Base-by-base conservation (phyloP, 2,888 invertebrate species). In the Ctena decussata region DNA sequence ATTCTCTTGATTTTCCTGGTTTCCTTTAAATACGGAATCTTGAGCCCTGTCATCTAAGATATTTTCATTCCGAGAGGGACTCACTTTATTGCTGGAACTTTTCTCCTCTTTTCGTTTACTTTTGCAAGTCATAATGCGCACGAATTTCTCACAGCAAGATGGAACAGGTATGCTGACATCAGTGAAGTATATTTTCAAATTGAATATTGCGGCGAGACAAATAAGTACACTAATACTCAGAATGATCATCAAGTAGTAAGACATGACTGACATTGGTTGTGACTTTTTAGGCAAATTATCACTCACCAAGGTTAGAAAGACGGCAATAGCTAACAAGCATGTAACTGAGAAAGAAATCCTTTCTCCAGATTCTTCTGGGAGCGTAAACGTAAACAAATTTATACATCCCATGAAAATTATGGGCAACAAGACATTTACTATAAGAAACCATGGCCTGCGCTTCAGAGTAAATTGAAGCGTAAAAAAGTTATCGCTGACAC, bases 251-350 rank as follows among this genome's bases (percentile, higher is more conserved):
- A 70, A 35, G 27, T n/a, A 70, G 12, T 70, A 70, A 39, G 18
- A 37, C 8, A 70, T 70, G 37, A 70, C 32, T 0, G 70, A 1
- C 37, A 37, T 37, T 6, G 70, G 70, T 21, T 70, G 35, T 70
- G 70, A 70, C 39, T 30, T 70, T 39, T 70, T 70, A 32, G 37
- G 37, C 70, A 70, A 70, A 70, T 37, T 70, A 24, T 35, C 35
- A 21, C 37, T 39, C 15, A n/a, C n/a, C n/a, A n/a, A n/a, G n/a
- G n/a, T n/a, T n/a, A n/a, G n/a, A n/a, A n/a, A n/a, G n/a, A n/a
- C n/a, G 6, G 53, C 53, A 35, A 70, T 70, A 11, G 70, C 35
- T 18, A 70, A 24, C 0, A 70, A 24, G n/a, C 35, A 21, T 12
- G 70, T 37, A 21, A 70, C 35, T 21, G 70, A 0, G 11, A n/a